Conservation (phyloP, 2,888 invertebrate species). For the Zele albiditarsus region DNA sequence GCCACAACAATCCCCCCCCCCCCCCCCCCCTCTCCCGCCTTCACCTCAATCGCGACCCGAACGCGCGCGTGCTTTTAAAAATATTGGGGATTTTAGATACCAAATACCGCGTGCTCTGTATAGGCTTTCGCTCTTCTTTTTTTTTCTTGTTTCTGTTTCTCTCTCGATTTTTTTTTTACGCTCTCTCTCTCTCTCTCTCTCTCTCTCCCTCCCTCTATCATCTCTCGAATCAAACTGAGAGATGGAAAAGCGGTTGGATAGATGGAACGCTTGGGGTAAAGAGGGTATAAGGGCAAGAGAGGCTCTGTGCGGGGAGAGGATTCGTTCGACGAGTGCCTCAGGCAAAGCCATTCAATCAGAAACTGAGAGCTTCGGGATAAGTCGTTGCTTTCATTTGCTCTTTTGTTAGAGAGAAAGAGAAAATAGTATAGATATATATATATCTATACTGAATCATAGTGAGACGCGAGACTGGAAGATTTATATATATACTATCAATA, state of each 20-base stretch:
- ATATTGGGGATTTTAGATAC: slow-evolving; percentile 73
- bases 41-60: slow-evolving; percentile 46
- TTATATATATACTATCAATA: not conserved
- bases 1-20: slow-evolving; percentile 30
- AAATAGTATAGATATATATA: slow-evolving; percentile 44
- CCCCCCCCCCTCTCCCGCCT: slow-evolving; percentile 10
- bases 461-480: too few relatives aligned
- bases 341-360: slow-evolving; percentile 72
- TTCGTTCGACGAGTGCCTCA: slow-evolving; percentile 60
- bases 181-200: not conserved
- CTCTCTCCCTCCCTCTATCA: not conserved
- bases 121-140: slow-evolving; percentile 46
- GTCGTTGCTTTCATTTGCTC: slow-evolving; percentile 65
- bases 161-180: slow-evolving; percentile 9
- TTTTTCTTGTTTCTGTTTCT: not conserved
- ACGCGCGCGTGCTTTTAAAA: slow-evolving; percentile 70
- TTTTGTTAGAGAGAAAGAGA: slow-evolving; percentile 48
- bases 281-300: slow-evolving; percentile 32
- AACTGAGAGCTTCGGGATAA: slow-evolving; percentile 63
- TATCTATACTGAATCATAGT: not conserved
- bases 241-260: slow-evolving; percentile 28
- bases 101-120: slow-evolving; percentile 58
- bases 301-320: slow-evolving; percentile 1
- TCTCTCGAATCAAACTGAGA: slow-evolving; percentile 52
- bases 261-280: slow-evolving; percentile 33